Conservation (phyloP, 2,113 vertebrate genomes). For the Seriola dumerili region DNA sequence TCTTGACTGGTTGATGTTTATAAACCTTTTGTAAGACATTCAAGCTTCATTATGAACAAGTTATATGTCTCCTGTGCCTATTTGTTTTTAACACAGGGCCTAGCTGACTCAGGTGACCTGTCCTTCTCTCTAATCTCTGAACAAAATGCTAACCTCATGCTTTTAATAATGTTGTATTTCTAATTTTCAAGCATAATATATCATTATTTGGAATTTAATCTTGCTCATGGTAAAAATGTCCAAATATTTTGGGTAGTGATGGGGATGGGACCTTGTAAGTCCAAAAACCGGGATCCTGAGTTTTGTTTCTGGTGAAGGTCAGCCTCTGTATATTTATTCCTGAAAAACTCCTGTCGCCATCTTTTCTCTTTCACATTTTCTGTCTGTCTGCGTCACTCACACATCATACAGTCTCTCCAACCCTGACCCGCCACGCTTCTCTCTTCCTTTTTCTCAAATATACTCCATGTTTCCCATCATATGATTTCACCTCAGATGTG, state of each 20-base stretch:
- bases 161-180: neutral
- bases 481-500: conserved; percentile 62
- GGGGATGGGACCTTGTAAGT: neutral
- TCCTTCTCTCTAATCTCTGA: neutral
- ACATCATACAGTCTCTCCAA: conserved; percentile 10
- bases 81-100: no score
- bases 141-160: neutral
- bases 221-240: neutral
- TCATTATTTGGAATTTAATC: neutral
- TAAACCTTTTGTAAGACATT: no score
- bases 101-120: no score
- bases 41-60: neutral
- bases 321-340: neutral
- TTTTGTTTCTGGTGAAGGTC: neutral
- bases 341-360: no score
- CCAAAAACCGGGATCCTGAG: neutral
- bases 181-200: neutral
- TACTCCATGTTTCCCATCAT: conserved; percentile 42
- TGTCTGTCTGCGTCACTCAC: neutral
- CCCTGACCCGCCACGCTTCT: neutral
- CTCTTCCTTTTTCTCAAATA: conserved; percentile 7
- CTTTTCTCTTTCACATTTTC: neutral
- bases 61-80: neutral
- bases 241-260: neutral
- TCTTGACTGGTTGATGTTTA: no score